These are phyloP conservation scores for Plumapathes pennacea DNA, from an alignment of 92 coral and sea anemone species.

Conservation along the genomic window DNA sequence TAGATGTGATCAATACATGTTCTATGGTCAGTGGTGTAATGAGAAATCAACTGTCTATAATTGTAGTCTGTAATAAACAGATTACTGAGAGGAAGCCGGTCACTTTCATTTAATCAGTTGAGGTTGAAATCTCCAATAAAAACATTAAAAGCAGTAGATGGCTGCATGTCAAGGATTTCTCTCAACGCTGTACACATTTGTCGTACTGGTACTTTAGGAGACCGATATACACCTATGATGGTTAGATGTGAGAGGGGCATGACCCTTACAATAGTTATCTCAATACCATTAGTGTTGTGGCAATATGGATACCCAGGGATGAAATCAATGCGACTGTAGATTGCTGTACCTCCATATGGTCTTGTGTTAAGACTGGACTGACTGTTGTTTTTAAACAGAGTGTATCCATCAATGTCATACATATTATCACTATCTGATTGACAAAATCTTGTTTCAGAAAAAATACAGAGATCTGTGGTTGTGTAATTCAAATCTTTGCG, in stretches of 20 bases:
- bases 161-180: background rate
- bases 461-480: conserved; percentile 40
- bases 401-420: conserved; percentile 46
- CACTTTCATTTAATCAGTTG: conserved; percentile 40
- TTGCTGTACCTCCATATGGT: conserved; percentile 52
- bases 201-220: conserved; percentile 54
- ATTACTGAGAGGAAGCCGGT: conserved; percentile 33
- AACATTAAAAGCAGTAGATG: conserved; percentile 14
- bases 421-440: conserved; percentile 23
- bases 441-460: conserved; percentile 51
- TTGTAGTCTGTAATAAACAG: conserved; percentile 16
- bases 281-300: conserved; percentile 42
- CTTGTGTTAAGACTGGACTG: conserved; percentile 11
- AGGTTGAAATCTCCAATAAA: conserved; percentile 46
- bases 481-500: conserved; percentile 31
- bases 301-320: conserved; percentile 43
- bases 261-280: conserved; percentile 21
- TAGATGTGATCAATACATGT: conserved; percentile 53
- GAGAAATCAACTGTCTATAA: conserved; percentile 37
- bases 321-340: conserved; percentile 34
- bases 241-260: conserved; percentile 25
- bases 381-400: conserved; percentile 59
- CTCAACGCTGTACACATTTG: conserved; percentile 20
- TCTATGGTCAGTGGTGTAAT: conserved; percentile 44
- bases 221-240: conserved; percentile 63